A percentile compares a stretch with the other conserved stretches of the same genome.
These are phyloP conservation scores for Danaus melanippus DNA, from an alignment of 1,140 invertebrate species.

Conservation along the genomic window DNA sequence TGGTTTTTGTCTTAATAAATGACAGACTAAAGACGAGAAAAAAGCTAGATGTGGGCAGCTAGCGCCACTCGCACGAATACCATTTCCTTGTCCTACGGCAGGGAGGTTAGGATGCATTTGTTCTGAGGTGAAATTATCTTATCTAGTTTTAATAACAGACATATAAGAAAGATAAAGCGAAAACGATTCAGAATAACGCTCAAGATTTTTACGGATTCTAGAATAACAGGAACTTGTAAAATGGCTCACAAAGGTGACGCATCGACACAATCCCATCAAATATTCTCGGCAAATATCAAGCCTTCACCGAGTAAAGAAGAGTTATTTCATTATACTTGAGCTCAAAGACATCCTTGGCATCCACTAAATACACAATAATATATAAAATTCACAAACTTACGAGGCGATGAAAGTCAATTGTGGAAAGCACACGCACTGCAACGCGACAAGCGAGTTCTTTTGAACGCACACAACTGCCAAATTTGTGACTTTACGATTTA, in stretches of 20 bases:
- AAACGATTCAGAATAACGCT: constrained; percentile 5
- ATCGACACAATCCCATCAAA: constrained; percentile 68
- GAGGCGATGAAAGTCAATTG: constrained; percentile 68
- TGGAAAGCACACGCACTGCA: constrained; percentile 63
- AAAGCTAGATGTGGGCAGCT: neutral
- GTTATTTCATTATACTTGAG: constrained; percentile 3
- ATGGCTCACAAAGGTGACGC: constrained; percentile 71
- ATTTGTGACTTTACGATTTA: constrained; percentile 17
- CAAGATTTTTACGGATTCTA: constrained; percentile 31
- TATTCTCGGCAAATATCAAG: constrained; percentile 41
- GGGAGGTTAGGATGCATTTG: constrained; percentile 18
- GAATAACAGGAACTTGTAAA: constrained; percentile 59
- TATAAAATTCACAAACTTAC: constrained; percentile 65
- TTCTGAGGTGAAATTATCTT: constrained; percentile 4
- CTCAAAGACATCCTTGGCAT: constrained; percentile 12
- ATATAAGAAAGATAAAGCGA: neutral
- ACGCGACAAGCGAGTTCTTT: constrained; percentile 64
- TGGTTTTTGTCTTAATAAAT: too few relatives aligned
- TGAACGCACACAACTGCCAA: constrained; percentile 41
- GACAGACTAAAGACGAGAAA: too few relatives aligned
- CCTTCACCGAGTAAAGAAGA: constrained; percentile 13
- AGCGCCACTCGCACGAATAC: constrained; percentile 11
- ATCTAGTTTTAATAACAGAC: constrained; percentile 1
- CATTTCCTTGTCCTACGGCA: constrained; percentile 9
- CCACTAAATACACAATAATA: constrained; percentile 50